phyloP scores from a whole-genome alignment of 1,140 invertebrate genomes.

The Procambarus virginalis region DNA sequence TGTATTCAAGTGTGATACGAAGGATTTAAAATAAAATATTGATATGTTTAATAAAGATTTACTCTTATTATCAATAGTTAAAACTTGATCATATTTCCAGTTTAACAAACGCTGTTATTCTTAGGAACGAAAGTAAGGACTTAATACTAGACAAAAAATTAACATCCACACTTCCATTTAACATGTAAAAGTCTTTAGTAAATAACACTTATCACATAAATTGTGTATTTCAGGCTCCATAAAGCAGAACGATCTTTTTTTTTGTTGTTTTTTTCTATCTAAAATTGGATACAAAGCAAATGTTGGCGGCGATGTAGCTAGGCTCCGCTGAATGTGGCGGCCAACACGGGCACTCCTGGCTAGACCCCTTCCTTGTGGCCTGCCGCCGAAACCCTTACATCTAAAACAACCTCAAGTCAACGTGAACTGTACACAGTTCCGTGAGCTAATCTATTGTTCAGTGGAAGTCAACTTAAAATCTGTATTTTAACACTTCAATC shows the following conservation, averaged over 20 bases:
- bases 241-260: background rate
- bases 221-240: background rate
- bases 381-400: too few species aligned
- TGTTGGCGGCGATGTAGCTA: background rate
- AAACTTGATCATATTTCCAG: background rate
- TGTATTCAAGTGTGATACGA: too few species aligned
- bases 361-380: too few species aligned
- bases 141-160: background rate
- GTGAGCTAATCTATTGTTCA: too few species aligned
- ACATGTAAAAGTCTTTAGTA: background rate
- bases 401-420: too few species aligned
- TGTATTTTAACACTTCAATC: too few species aligned
- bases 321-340: too few species aligned
- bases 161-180: conserved; percentile 2
- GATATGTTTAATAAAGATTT: background rate
- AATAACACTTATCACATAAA: background rate
- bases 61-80: conserved; percentile 9
- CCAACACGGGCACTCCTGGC: too few species aligned
- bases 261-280: background rate
- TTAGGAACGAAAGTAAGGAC: background rate
- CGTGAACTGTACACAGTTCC: too few species aligned
- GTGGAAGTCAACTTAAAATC: too few species aligned
- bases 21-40: background rate
- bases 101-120: background rate
- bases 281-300: background rate